A percentile compares a stretch with the other conserved stretches of the same genome.
phyloP scores from a whole-genome alignment of 1,140 invertebrate species.

The Proctacanthus coquilletti region DNA sequence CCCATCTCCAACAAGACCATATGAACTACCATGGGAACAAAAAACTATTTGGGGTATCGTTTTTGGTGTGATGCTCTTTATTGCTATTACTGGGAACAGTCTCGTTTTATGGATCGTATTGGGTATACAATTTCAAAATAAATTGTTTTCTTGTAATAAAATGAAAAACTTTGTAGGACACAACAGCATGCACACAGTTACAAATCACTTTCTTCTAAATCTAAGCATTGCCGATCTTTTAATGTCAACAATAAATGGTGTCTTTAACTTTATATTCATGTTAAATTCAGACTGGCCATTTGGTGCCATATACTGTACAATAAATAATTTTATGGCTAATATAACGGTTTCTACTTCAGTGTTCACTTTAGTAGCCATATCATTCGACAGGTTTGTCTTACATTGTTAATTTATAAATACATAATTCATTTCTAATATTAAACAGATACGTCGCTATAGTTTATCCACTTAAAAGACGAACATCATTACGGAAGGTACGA shows the following conservation, averaged over 20 bases:
- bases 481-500: conserved; percentile 61
- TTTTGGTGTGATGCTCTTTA: conserved; percentile 55
- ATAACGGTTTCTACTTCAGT: conserved; percentile 78
- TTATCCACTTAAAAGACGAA: conserved; percentile 66
- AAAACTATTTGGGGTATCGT: conserved; percentile 51
- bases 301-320: conserved; percentile 65
- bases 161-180: conserved; percentile 46
- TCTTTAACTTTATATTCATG: conserved; percentile 90
- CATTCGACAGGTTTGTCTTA: conserved; percentile 57
- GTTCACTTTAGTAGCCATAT: conserved; percentile 76
- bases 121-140: conserved; percentile 34
- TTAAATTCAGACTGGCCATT: conserved; percentile 69
- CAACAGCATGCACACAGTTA: conserved; percentile 84
- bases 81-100: conserved; percentile 65
- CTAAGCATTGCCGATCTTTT: conserved; percentile 82
- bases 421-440: conserved; percentile 11
- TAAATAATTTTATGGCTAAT: conserved; percentile 79
- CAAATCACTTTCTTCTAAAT: conserved; percentile 94
- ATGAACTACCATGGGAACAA: conserved; percentile 29
- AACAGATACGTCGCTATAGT: conserved; percentile 85
- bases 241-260: conserved; percentile 82
- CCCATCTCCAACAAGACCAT: conserved; percentile 26
- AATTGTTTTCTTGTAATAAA: conserved; percentile 12
- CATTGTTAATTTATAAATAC: conserved; percentile 1
- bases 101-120: conserved; percentile 84